phyloP scores from a whole-genome alignment of 2,888 invertebrate species.

The Ectemnius continuus region DNA sequence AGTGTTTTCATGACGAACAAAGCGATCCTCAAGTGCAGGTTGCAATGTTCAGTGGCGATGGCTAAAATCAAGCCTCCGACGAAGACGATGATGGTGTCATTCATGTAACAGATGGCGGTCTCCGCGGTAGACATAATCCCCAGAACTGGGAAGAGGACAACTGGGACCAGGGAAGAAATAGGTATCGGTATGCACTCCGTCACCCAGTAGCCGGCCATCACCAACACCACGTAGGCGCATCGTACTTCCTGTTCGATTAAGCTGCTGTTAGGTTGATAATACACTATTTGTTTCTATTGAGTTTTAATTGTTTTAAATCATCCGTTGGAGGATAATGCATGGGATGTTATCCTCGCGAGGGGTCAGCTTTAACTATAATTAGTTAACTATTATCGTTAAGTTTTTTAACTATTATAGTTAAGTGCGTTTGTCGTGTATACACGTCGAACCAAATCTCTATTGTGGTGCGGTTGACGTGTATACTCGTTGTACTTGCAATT shows the following conservation, averaged over 20 bases:
- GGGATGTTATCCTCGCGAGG: no score
- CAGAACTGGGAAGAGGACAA: conserved; percentile 88
- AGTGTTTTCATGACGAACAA: conserved; percentile 85
- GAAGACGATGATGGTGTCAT: conserved; percentile 88
- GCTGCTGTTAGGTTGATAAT: no score
- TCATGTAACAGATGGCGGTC: conserved; percentile 86
- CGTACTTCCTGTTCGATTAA: not conserved
- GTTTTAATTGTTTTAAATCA: no score
- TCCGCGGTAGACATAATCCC: conserved; percentile 74
- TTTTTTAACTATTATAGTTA: no score
- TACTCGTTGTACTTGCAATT: no score
- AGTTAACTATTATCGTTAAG: no score
- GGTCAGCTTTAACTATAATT: no score
- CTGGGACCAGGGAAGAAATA: conserved; percentile 89
- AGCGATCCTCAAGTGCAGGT: conserved; percentile 91
- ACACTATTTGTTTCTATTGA: no score
- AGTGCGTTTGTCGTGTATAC: no score
- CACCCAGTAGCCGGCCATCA: conserved; percentile 91
- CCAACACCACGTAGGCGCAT: conserved; percentile 87
- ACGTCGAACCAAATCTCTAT: no score
- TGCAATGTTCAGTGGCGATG: conserved; percentile 91
- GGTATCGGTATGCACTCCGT: conserved; percentile 88
- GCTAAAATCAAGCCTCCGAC: conserved; percentile 93
- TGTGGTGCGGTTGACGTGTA: no score
- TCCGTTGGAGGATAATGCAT: no score